These are phyloP conservation scores for Meliscaeva auricollis DNA, from an alignment of 2,888 invertebrate genomes.

Conservation along the genomic window DNA sequence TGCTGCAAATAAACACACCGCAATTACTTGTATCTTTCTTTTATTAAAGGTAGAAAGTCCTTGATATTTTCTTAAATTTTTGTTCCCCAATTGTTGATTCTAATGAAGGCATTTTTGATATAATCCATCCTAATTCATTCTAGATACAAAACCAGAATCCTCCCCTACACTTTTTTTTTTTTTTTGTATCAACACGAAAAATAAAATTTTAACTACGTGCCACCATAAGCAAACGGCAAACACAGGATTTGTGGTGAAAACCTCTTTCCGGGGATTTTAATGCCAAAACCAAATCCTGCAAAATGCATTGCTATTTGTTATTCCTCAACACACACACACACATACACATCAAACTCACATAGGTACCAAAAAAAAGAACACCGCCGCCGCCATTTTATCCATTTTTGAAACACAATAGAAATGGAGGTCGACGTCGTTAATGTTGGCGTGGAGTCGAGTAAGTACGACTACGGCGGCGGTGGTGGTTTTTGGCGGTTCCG, in stretches of 20 bases:
- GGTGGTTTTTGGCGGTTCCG: background rate
- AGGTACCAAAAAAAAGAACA: background rate
- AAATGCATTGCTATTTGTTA: conserved; percentile 65
- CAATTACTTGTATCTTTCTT: background rate
- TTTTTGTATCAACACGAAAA: background rate
- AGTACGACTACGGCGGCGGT: background rate
- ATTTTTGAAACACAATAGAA: conserved; percentile 42
- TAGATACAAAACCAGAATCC: background rate
- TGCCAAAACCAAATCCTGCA: conserved; percentile 53
- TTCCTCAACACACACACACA: conserved; percentile 12
- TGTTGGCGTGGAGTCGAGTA: background rate
- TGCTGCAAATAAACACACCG: too few species aligned
- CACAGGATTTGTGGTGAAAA: conserved; percentile 56
- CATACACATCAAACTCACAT: background rate
- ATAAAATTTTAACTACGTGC: conserved; percentile 60
- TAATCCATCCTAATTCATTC: conserved; percentile 28
- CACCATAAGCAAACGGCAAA: conserved; percentile 62
- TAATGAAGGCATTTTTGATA: conserved; percentile 59
- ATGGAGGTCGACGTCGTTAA: background rate
- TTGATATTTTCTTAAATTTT: background rate
- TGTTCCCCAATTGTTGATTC: conserved; percentile 64
- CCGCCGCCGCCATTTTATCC: conserved; percentile 25
- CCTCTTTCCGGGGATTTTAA: conserved; percentile 59
- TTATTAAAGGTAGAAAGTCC: background rate
- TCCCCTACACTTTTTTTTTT: background rate